These are phyloP conservation scores for Parnassius glacialis DNA, from an alignment of 2,888 invertebrate genomes.

Conservation along the genomic window DNA sequence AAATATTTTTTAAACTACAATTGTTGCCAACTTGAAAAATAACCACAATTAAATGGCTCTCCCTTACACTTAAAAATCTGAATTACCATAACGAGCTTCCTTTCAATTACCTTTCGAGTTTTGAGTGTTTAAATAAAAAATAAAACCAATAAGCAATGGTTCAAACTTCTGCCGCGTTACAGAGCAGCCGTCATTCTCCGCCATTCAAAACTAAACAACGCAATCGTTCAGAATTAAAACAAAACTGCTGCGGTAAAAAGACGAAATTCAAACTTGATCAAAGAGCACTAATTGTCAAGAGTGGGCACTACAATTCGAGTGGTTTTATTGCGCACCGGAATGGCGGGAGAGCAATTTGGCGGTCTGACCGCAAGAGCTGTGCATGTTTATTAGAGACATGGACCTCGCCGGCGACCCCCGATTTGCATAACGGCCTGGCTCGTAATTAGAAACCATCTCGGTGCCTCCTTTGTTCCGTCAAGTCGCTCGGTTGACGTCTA, in stretches of 20 bases:
- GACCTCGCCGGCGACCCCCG: slow-evolving; percentile 63
- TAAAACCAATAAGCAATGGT: slow-evolving; percentile 16
- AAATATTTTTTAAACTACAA: too few species aligned
- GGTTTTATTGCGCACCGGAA: slow-evolving; percentile 62
- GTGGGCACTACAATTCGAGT: slow-evolving; percentile 54
- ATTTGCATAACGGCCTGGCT: slow-evolving; percentile 79
- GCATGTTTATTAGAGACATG: slow-evolving; percentile 79
- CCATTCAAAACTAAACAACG: slow-evolving; percentile 32
- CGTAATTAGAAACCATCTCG: slow-evolving; percentile 81
- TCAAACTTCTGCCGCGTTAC: slow-evolving; percentile 18
- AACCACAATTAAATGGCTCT: slow-evolving; percentile 5
- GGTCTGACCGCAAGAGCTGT: slow-evolving; percentile 71
- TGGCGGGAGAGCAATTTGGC: slow-evolving; percentile 71
- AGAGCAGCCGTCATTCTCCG: slow-evolving; percentile 17
- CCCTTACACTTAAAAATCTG: slow-evolving; percentile 5
- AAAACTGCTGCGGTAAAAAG: slow-evolving; percentile 31
- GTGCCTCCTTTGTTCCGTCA: slow-evolving; percentile 72
- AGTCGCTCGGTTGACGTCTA: slow-evolving; percentile 62
- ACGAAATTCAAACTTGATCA: slow-evolving; percentile 46
- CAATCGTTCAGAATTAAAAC: slow-evolving; percentile 32
- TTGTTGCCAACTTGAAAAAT: slow-evolving; percentile 9
- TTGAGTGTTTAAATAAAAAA: slow-evolving; percentile 23
- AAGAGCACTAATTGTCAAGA: slow-evolving; percentile 64
- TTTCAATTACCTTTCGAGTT: slow-evolving; percentile 9
- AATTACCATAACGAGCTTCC: slow-evolving; percentile 11